Evolutionary conservation across 2,888 invertebrate genomes (phyloP).

Genomic region (Girardia tigrina): DNA sequence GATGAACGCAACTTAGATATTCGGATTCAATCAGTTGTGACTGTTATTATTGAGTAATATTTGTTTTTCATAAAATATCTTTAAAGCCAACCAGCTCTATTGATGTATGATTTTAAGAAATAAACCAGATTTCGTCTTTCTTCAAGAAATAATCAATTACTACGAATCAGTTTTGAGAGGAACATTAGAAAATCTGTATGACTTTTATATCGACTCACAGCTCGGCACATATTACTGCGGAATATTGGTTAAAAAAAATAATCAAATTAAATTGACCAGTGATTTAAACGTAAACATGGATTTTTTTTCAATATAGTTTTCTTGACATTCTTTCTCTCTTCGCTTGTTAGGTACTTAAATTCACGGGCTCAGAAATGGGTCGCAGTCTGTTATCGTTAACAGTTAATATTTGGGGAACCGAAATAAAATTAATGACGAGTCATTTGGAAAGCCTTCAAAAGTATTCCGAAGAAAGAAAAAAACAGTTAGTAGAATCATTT

Average conservation of each 20-base stretch:
- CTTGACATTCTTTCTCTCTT: background rate
- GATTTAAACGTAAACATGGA: background rate
- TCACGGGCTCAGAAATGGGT: background rate
- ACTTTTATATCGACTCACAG: background rate
- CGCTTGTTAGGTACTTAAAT: background rate
- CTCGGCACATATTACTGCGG: background rate
- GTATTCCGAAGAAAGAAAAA: constrained; percentile 17
- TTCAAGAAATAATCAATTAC: background rate
- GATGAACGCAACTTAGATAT: background rate
- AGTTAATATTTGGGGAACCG: background rate
- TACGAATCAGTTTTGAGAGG: background rate
- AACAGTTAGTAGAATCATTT: background rate
- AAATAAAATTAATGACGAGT: background rate
- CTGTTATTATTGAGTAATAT: background rate
- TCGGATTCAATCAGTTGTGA: background rate
- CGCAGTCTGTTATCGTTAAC: background rate
- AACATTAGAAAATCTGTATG: background rate
- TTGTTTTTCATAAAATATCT: no score
- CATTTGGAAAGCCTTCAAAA: constrained; percentile 18
- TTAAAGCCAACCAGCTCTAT: no score
- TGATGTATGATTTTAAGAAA: background rate
- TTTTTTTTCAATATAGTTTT: background rate
- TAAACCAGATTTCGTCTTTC: background rate
- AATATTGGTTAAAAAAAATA: background rate
- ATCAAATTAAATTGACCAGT: background rate